phyloP scores from a whole-genome alignment of 2,113 vertebrate genomes.

The Onychorhynchus coronatus region DNA sequence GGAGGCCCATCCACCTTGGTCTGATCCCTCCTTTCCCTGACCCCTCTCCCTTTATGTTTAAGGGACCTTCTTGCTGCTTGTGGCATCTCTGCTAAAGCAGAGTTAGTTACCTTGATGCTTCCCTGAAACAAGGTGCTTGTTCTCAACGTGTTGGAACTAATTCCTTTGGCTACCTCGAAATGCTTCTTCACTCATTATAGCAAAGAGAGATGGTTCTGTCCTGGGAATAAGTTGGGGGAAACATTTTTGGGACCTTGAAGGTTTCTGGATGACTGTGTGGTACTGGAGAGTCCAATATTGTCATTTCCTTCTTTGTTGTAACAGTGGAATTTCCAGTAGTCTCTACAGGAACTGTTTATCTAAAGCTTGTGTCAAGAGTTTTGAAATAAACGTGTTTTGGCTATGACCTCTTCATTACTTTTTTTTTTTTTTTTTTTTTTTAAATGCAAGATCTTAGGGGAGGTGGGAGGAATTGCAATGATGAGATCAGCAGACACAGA shows the following conservation, averaged over 20 bases:
- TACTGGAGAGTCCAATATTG: background rate
- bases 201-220: background rate
- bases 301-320: background rate
- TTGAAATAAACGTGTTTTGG: conserved; percentile 8
- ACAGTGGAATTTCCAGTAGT: conserved; percentile 11
- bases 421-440: background rate
- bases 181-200: background rate
- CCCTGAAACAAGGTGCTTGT: background rate
- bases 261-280: background rate
- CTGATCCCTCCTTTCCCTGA: background rate
- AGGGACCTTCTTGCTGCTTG: background rate
- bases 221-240: background rate
- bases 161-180: background rate
- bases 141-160: background rate
- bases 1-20: fast-evolving
- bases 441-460: background rate
- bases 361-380: background rate
- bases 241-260: background rate
- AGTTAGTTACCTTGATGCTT: background rate
- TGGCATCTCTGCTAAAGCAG: background rate
- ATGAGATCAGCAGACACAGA: background rate
- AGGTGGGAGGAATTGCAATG: background rate
- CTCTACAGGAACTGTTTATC: background rate
- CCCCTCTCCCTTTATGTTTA: background rate
- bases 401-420: background rate